Percentiles rank a stretch among this genome's conserved stretches.
These are phyloP conservation scores for Lepidocyrtinus sp. DNA, from an alignment of 2,888 invertebrate species.

Conservation along the genomic window DNA sequence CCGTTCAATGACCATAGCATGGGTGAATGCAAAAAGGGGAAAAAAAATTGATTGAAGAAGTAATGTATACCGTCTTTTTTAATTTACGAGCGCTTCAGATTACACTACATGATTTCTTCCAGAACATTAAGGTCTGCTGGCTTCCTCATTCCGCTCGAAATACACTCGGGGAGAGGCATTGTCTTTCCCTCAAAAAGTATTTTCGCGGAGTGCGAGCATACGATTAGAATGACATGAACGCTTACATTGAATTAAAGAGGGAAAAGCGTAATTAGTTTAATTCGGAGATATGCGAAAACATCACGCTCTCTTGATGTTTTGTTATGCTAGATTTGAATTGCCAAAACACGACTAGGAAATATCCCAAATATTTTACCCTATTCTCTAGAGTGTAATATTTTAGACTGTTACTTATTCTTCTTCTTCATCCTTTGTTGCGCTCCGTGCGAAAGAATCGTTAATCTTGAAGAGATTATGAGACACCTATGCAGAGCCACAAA, in stretches of 20 bases:
- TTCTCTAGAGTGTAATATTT: not conserved
- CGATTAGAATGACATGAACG: too few relatives aligned
- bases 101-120: not conserved
- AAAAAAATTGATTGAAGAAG: not conserved
- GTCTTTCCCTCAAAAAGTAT: not conserved
- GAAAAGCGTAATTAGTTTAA: slow-evolving; percentile 10
- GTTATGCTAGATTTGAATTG: slow-evolving; percentile 5
- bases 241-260: too few relatives aligned
- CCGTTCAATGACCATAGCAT: not conserved
- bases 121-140: not conserved
- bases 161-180: too few relatives aligned
- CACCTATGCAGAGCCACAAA: not conserved
- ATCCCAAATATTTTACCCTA: not conserved
- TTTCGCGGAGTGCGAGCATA: not conserved
- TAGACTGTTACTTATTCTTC: too few relatives aligned
- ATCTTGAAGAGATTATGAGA: too few relatives aligned
- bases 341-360: not conserved
- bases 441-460: too few relatives aligned
- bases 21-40: not conserved
- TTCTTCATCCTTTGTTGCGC: too few relatives aligned
- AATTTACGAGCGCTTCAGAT: not conserved
- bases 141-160: slow-evolving; percentile 13
- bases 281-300: not conserved
- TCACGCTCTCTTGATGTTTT: not conserved
- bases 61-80: not conserved